Evolutionary conservation across 2,888 invertebrate species (phyloP).

Genomic region (Sympetrum striolatum): DNA sequence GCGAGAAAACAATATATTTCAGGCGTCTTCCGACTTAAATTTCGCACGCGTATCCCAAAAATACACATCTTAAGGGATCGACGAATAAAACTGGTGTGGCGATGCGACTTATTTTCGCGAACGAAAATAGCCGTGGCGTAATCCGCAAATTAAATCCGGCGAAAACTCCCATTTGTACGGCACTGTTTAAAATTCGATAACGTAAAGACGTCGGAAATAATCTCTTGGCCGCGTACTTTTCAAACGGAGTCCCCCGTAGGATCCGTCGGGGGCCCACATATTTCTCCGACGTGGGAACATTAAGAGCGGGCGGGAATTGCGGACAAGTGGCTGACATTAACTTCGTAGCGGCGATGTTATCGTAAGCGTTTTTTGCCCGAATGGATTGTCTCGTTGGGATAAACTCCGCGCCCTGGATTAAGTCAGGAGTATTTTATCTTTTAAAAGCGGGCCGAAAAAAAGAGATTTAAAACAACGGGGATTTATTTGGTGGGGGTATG

Average conservation of each 20-base stretch:
- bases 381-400: background rate
- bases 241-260: background rate
- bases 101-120: background rate
- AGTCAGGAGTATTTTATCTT: background rate
- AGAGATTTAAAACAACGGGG: background rate
- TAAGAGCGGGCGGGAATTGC: background rate
- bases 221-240: background rate
- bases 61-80: too few species aligned
- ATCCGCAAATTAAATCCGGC: background rate
- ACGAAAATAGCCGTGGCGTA: background rate
- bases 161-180: background rate
- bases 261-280: background rate
- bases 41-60: too few species aligned
- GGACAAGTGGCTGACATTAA: background rate
- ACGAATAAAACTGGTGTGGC: background rate
- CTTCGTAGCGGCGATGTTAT: background rate
- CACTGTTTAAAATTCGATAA: background rate
- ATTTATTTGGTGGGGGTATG: background rate
- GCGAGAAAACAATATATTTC: too few species aligned
- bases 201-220: background rate
- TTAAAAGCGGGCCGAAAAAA: background rate
- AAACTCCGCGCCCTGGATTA: background rate
- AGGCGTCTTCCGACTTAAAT: too few species aligned
- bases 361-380: background rate
- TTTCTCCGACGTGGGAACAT: background rate